Base-by-base conservation (phyloP, 2,888 invertebrate species). In the Drosophila aldrichi region DNA sequence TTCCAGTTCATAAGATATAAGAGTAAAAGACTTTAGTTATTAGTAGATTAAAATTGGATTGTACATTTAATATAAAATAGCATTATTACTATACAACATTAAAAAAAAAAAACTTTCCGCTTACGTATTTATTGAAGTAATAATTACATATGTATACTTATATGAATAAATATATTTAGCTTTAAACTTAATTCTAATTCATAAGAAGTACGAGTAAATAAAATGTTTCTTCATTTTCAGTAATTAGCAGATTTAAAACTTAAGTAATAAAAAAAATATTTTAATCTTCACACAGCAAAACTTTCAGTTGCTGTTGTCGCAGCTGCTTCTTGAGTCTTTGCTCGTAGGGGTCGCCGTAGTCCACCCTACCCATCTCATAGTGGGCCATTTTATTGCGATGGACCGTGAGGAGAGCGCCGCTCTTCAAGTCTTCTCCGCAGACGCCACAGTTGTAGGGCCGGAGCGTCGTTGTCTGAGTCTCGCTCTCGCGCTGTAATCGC, bases 341-440 rank as follows among this genome's bases (percentile, higher is more conserved):
- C 7, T 77, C 82, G 12, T 79, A 82, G 0, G 81, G 81, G 65
- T 81, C 81, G 1, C 81, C 81, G 14, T 78, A 82, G 58, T 81
- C 38, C 0, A 78, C 71, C n/a, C 58, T 71, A 10, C 80, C 67
- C 1, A 71, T 40, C 65, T 82, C 85, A 22, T 82, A 85, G 20
- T 82, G 82, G 0, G 66, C 41, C 81, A 82, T 74, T 32, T 82
- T 82, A n/a, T 82, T 82, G 5, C 82, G 86, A 69, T 85, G 82
- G 20, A 82, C 72, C 25, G 82, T 82, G 20, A 82, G 73, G 0
- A 80, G 62, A 7, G 82, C 86, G 4, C 82, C 82, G 32, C 78
- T 82, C 29, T 82, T 85, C 22, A 85, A 82, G 14, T 41, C 65
- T 29, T 69, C 60, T 0, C 71, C 76, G 25, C 82, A 82, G 4